Evolutionary conservation across 2,797 vertebrate species (phyloP), one percentile per base, ranked within the genome.

Genomic region (Percopsis omiscomaycus): DNA sequence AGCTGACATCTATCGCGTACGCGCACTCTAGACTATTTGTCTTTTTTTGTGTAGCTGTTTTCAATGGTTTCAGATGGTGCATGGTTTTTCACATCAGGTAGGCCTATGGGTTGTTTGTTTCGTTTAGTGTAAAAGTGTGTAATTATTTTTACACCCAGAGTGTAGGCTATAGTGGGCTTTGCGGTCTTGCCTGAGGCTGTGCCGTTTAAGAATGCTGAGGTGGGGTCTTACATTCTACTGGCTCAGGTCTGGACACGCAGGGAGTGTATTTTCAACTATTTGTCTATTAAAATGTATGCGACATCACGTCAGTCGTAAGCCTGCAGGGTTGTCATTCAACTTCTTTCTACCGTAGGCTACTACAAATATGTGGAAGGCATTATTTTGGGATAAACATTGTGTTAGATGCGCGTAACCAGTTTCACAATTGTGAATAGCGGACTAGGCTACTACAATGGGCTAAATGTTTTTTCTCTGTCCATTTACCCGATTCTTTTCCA

Each of bases 241-340:
- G 15, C 10, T 85, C 83, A 79, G 66, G 71, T 79, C 78, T 54
- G 79, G 61, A 81, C 81, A 82, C 56, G 80, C 59, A 62, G 0
- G 46, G 64, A 47, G 57, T 56, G 58, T 66, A 0, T 71, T 54
- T 56, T 47, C 47, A 42, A 5, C 51, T 50, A 0, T 37, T 32
- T 62, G 59, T 9, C 13, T 58, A 58, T 28, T 53, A 64, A 61
- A 47, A 68, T 28, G 3, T 12, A 42, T 4, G 53, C 57, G 68
- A 66, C 46, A 74, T n/a, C 49, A 8, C 0, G 28, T 0, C 9
- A 4, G 42, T 10, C 28, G 52, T 3, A 12, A 6, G 45, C 22
- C 1, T 32, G 29, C 55, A 63, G 5, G 52, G 13, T 64, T 46
- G 4, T 28, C 16, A 27, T 57, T 44, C 28, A 50, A 66, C 55